Base-by-base conservation (phyloP, 2,113 vertebrate species). In the Archilochus colubris region DNA sequence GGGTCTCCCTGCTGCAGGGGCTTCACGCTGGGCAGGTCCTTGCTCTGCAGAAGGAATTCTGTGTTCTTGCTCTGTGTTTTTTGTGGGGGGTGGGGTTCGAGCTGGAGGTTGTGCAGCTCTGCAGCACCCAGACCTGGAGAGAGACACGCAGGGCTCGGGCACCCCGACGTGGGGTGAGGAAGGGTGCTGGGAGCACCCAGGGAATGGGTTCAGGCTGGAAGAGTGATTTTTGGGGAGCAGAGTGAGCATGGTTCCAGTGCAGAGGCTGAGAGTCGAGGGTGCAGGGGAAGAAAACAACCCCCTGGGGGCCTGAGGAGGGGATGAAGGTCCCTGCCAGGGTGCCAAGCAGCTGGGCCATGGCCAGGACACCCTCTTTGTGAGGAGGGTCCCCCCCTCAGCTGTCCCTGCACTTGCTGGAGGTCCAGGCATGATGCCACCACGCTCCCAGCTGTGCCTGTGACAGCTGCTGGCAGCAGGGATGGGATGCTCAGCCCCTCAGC, bases 161-260 rank as follows among this genome's bases (percentile, higher is more conserved):
- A 17, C 10, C 27, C 38, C 1, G 1, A 16, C n/a, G 9, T 0
- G 3, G 50, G 55, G 14, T 0, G 0, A 54, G 38, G 40, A 67
- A 38, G 40, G 53, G 30, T 21, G 40, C 68, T 48, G 28, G 30
- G 48, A 40, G 21, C 27, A 24, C 18, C 38, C 2, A 3, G 40
- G 50, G 23, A 0, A 14, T 51, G 8, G 0, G 81, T 5, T 63
- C 63, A 17, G 38, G 9, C 3, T 53, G 50, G 46, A 48, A 33
- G 25, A 12, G 20, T 0, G 6, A 14, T 38, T 38, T 48, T 48
- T 43, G 36, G 43, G 76, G 36, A 54, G 51, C 9, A 14, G 24
- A 40, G 11, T 12, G 8, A 38, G 20, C 50, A 54, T 24, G 22
- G 20, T 5, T 11, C 22, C 22, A 23, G 40, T 48, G 72, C n/a